Conservation (phyloP, 2,888 invertebrate genomes). For the Didymodactylos carnosus region DNA sequence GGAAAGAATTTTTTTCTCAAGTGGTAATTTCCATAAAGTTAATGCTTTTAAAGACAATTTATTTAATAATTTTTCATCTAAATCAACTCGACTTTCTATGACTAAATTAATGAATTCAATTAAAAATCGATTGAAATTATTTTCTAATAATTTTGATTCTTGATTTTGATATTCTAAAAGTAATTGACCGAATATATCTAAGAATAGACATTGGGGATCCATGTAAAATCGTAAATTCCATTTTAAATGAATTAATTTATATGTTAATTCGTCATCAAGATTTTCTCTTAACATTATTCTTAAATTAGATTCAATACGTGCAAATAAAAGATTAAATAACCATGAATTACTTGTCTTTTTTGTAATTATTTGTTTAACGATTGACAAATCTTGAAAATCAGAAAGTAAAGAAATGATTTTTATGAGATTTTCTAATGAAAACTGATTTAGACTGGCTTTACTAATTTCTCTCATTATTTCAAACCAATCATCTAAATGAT, state of each 20-base stretch:
- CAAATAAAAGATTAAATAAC: not conserved
- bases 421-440: not conserved
- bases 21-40: not conserved
- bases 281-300: not conserved
- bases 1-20: not conserved
- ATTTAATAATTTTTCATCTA: not conserved
- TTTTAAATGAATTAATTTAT: not conserved
- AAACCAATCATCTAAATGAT: not conserved
- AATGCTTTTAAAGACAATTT: not conserved
- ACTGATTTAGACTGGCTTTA: not conserved
- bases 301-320: not conserved
- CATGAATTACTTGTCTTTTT: not conserved
- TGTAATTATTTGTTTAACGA: not conserved
- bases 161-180: no score
- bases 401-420: not conserved
- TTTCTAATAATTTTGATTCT: no score
- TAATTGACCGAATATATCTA: not conserved
- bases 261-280: not conserved
- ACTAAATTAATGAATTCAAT: not conserved
- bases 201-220: not conserved
- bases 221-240: not conserved
- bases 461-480: not conserved
- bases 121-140: no score
- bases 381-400: not conserved
- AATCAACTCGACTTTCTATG: not conserved